These are phyloP conservation scores for Suricata suricatta DNA, from an alignment of 2,113 vertebrate genomes.

Conservation along the genomic window DNA sequence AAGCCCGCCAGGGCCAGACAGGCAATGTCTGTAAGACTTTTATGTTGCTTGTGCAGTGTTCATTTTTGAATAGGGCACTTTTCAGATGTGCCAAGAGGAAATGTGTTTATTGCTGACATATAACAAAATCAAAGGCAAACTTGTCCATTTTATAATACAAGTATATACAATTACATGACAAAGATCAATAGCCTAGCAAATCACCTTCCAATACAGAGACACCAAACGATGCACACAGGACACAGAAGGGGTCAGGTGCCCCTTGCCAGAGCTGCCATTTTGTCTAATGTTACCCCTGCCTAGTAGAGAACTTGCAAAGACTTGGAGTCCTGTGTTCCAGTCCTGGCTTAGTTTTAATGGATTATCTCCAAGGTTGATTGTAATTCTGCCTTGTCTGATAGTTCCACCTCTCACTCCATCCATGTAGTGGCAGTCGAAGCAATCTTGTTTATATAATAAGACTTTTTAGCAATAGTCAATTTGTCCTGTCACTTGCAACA, in stretches of 20 bases:
- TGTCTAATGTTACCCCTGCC: background rate
- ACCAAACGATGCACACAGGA: background rate
- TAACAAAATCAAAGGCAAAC: background rate
- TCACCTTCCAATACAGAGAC: background rate
- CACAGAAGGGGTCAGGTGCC: background rate
- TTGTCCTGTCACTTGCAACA: background rate
- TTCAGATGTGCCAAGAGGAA: background rate
- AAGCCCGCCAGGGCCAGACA: background rate
- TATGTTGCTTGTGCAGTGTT: background rate
- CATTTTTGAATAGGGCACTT: background rate
- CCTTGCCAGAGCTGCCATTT: background rate
- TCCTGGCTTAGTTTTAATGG: background rate
- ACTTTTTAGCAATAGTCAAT: background rate
- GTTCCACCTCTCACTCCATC: background rate
- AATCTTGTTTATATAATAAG: background rate
- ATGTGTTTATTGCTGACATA: background rate
- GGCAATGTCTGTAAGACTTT: background rate
- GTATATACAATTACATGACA: background rate
- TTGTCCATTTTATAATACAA: background rate
- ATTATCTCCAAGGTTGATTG: background rate
- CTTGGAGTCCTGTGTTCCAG: background rate
- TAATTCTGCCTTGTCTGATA: background rate
- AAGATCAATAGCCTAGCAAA: background rate
- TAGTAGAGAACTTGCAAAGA: background rate
- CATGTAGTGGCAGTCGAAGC: background rate